Base-by-base conservation (phyloP, 2,888 invertebrate species). In the Lasioglossum leucozonium region DNA sequence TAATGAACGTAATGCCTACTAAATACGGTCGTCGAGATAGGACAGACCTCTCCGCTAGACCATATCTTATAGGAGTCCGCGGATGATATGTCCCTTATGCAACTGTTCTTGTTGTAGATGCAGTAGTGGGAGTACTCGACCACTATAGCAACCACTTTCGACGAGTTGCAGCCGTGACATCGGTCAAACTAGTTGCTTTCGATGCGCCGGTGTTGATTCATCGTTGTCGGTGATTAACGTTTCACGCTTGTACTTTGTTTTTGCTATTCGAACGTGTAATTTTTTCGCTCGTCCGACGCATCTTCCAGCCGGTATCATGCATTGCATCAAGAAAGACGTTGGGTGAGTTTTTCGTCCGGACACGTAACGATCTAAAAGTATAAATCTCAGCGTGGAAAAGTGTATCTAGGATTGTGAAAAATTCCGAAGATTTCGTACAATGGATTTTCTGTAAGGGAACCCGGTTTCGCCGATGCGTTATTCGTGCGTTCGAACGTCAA, bases 51-150 rank as follows among this genome's bases (percentile, higher is more conserved):
- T 58, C 26, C 4, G 11, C 13, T 58, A 58, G 58, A 58, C 26
- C 2, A 16, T 58, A 58, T 58, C 16, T 8, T 5, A 34, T 30
- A 11, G 22, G 34, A 4, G 10, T 22, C 4, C 34, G 8, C n/a
- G 13, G n/a, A 40, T 40, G 22, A 51, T 71, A 4, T n/a, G 13
- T 0, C 10, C 13, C 8, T 55, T 71, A 18, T 42, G 42, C 16
- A 72, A 67, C 67, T 44, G 44, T 73, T 13, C 11, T 51, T 74
- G 1, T 76, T 62, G 26, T 5, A 73, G 69, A 18, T 16, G 2
- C 30, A 8, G 44, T 82, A 44, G 84, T 82, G 83, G 84, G 83
- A 73, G 65, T 0, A n/a, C 10, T 0, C 18, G 18, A 34, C 67
- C 8, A 3, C 4, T 6, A 18, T 5, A 13, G 18, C 18, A 16